These are phyloP conservation scores for Eupsilia transversa DNA, from an alignment of 2,888 invertebrate genomes.

Conservation along the genomic window DNA sequence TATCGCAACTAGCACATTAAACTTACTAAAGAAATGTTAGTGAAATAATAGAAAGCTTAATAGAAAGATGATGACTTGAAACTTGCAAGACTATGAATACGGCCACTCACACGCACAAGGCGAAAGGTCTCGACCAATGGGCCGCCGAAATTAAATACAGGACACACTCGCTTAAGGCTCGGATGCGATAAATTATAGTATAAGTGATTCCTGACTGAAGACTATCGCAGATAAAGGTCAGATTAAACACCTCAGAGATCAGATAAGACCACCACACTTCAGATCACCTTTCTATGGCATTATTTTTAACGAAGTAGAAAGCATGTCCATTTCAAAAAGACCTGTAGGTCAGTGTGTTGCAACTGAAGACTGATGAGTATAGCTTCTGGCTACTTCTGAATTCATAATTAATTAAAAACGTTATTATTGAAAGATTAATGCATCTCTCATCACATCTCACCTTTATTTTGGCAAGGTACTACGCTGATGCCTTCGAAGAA, in stretches of 20 bases:
- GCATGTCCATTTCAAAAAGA: neutral
- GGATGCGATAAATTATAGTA: slow-evolving; percentile 81
- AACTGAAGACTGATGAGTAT: neutral
- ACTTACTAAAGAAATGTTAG: no score
- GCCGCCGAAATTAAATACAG: slow-evolving; percentile 87
- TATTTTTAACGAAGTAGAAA: slow-evolving; percentile 5
- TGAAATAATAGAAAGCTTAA: no score
- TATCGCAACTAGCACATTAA: no score
- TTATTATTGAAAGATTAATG: no score
- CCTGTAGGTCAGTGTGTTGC: neutral
- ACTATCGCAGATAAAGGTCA: slow-evolving; percentile 65
- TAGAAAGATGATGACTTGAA: neutral
- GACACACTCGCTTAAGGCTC: slow-evolving; percentile 84
- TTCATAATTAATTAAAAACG: neutral
- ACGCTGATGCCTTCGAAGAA: no score
- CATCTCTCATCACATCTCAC: no score
- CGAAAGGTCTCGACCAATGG: slow-evolving; percentile 80
- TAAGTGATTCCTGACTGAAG: slow-evolving; percentile 72
- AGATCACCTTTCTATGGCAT: slow-evolving; percentile 17
- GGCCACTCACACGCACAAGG: slow-evolving; percentile 74
- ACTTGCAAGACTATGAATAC: slow-evolving; percentile 78
- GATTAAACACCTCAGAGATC: slow-evolving; percentile 62
- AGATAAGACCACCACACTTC: slow-evolving; percentile 28
- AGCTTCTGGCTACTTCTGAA: neutral
- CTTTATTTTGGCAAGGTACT: no score